Conservation (phyloP, 1,140 invertebrate genomes). For the Pseudomyrmex pallidus region DNA sequence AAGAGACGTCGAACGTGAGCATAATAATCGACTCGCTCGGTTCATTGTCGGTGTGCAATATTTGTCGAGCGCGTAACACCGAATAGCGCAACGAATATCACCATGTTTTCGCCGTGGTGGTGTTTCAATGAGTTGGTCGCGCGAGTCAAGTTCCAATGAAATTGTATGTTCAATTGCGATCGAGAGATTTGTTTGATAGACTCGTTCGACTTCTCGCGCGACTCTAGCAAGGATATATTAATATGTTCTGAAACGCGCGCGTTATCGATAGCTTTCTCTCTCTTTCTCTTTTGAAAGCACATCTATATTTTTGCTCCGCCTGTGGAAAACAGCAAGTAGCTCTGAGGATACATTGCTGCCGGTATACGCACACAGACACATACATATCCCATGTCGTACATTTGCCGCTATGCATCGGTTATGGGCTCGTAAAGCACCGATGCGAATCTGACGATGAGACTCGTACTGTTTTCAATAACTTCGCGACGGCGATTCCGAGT, state of each 20-base stretch:
- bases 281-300: not conserved
- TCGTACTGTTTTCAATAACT: slow-evolving; percentile 57
- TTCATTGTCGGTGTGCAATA: slow-evolving; percentile 33
- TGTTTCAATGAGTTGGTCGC: slow-evolving; percentile 4
- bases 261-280: not conserved
- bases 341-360: slow-evolving; percentile 11
- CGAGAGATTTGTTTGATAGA: not conserved
- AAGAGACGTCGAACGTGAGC: slow-evolving; percentile 40
- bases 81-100: slow-evolving; percentile 5
- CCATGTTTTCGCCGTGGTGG: not conserved
- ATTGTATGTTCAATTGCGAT: not conserved
- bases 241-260: not conserved
- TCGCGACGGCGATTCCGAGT: not conserved
- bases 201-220: slow-evolving; percentile 15
- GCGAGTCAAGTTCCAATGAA: not conserved
- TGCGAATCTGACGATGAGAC: slow-evolving; percentile 40
- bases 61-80: not conserved
- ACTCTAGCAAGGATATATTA: not conserved
- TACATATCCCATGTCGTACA: not conserved
- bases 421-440: slow-evolving; percentile 41
- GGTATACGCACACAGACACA: not conserved
- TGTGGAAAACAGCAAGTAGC: not conserved
- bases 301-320: slow-evolving; percentile 23
- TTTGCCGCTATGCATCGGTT: slow-evolving; percentile 36
- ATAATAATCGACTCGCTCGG: slow-evolving; percentile 21